Conservation (phyloP, 2,113 vertebrate genomes). For the Lepisosteus osseus region DNA sequence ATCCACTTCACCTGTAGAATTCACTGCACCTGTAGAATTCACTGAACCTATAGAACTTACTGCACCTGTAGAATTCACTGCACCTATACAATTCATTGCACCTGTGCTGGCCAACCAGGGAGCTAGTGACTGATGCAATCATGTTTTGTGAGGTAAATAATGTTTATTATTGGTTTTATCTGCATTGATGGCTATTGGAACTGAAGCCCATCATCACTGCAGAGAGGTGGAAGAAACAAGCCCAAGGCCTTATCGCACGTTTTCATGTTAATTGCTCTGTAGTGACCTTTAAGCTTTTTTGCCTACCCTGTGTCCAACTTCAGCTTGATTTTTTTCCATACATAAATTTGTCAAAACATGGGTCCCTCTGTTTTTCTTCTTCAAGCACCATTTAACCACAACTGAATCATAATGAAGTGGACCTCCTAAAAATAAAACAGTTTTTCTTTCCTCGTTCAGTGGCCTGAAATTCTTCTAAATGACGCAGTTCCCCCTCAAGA, state of each 20-base stretch:
- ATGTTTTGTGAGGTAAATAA: neutral
- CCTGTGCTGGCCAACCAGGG: neutral
- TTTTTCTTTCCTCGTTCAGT: neutral
- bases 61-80: neutral
- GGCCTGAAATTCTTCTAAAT: neutral
- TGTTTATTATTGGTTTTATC: neutral
- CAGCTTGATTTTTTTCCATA: neutral
- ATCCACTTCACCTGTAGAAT: neutral
- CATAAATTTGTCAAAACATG: neutral
- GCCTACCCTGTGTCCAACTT: neutral
- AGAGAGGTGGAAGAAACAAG: neutral
- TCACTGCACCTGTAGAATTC: too few species aligned
- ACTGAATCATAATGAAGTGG: constrained; percentile 3
- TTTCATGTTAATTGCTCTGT: neutral
- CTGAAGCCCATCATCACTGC: neutral
- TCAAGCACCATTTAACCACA: constrained; percentile 13
- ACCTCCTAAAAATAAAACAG: neutral
- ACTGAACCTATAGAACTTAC: neutral
- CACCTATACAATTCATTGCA: neutral
- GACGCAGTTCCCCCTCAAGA: neutral
- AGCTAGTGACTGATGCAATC: neutral
- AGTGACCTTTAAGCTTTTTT: neutral
- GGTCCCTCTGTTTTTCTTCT: neutral
- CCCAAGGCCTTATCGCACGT: neutral
- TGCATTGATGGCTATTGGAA: neutral